Conservation (phyloP, 2,797 vertebrate genomes). For the Xyrichtys novacula region DNA sequence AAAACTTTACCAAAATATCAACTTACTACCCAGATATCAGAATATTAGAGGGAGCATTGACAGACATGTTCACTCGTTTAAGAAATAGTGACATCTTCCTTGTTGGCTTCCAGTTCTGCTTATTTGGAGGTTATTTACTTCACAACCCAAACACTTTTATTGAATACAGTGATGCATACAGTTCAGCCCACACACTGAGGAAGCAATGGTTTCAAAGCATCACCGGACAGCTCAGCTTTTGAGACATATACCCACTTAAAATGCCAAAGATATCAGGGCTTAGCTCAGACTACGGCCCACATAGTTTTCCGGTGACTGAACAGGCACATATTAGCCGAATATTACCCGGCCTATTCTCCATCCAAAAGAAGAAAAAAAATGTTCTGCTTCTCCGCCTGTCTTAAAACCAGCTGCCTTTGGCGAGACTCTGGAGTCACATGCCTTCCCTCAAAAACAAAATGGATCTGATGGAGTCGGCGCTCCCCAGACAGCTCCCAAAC, state of each 20-base stretch:
- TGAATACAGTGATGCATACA: slow-evolving; percentile 2
- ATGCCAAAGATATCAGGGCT: slow-evolving; percentile 43
- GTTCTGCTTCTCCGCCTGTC: not conserved
- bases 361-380: slow-evolving; percentile 1
- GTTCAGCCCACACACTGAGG: not conserved
- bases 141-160: slow-evolving; percentile 7
- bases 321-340: slow-evolving; percentile 40
- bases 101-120: not conserved
- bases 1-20: not conserved
- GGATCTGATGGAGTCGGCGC: slow-evolving; percentile 35
- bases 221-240: slow-evolving; percentile 29
- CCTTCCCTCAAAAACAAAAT: slow-evolving; percentile 55
- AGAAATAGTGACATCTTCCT: not conserved
- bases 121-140: slow-evolving; percentile 5
- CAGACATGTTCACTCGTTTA: not conserved
- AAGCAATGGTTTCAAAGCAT: slow-evolving; percentile 28
- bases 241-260: slow-evolving; percentile 27
- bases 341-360: slow-evolving; percentile 33
- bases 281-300: slow-evolving; percentile 35
- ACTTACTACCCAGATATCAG: not conserved
- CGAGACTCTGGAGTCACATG: slow-evolving; percentile 30
- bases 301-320: slow-evolving; percentile 44
- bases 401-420: slow-evolving; percentile 41
- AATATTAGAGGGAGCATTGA: not conserved
- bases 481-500: slow-evolving; percentile 42